A percentile compares a stretch with the other conserved stretches of the same genome.
Conservation (phyloP, 35 echinoderm and acorn worm species). For the Heliocidaris erythrogramma region DNA sequence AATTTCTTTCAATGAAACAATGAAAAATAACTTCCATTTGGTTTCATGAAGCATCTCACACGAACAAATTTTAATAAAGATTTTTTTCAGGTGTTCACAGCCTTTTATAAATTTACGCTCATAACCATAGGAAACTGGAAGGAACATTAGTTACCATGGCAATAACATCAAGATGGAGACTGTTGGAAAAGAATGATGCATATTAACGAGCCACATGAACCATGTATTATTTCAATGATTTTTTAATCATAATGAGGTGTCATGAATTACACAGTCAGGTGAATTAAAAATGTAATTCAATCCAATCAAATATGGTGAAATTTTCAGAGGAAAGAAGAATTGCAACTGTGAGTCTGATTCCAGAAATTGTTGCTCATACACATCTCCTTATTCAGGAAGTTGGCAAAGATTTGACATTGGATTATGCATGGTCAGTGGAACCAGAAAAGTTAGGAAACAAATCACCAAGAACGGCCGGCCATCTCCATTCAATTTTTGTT, state of each 20-base stretch:
- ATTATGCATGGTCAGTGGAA: too few species aligned
- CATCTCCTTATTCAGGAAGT: too few species aligned
- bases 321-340: too few species aligned
- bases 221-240: background rate
- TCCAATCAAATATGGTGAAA: too few species aligned
- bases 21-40: too few species aligned
- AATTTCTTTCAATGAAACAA: background rate
- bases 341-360: too few species aligned
- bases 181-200: background rate
- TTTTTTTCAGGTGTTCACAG: background rate
- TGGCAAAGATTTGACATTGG: too few species aligned
- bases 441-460: too few species aligned
- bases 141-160: background rate
- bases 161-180: background rate
- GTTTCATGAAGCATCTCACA: background rate
- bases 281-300: background rate
- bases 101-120: background rate
- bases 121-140: background rate
- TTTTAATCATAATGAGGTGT: background rate
- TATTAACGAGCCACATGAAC: background rate
- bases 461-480: too few species aligned
- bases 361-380: too few species aligned
- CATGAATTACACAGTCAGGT: background rate
- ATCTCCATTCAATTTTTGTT: too few species aligned
- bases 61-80: background rate